phyloP scores from a whole-genome alignment of 2,113 vertebrate genomes.

The Pseudopodoces humilis region DNA sequence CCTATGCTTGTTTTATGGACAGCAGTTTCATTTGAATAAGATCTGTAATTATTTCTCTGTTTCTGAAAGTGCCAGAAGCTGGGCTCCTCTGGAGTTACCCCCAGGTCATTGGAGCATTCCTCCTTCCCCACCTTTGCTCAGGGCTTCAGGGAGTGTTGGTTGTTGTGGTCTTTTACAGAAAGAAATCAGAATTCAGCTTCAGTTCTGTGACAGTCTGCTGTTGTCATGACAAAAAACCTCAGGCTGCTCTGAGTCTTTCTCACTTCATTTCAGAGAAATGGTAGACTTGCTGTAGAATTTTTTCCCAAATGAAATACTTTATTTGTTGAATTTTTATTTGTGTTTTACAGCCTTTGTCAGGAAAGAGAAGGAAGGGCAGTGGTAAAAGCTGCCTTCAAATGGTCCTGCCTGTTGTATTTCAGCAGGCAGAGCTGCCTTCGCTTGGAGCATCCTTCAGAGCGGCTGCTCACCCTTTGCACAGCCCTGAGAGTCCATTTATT shows the following conservation, averaged over 20 bases:
- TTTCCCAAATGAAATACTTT: background rate
- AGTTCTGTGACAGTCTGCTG: background rate
- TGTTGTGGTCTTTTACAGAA: background rate
- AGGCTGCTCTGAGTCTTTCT: background rate
- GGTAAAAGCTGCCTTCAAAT: background rate
- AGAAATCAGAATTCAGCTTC: background rate
- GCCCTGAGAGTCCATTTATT: constrained; percentile 54
- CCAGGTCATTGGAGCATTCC: background rate
- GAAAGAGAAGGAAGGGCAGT: background rate
- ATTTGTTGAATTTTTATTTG: background rate
- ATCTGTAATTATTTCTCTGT: background rate
- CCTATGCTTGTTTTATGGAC: background rate
- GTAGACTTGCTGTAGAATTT: background rate
- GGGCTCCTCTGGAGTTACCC: background rate
- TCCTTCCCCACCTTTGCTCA: background rate
- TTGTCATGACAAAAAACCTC: background rate
- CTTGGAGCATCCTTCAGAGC: constrained; percentile 6
- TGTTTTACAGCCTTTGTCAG: background rate
- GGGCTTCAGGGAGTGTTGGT: background rate
- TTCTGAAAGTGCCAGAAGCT: background rate
- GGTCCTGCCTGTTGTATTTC: background rate
- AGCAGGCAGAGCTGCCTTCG: background rate
- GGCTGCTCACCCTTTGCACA: background rate
- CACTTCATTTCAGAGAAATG: background rate
- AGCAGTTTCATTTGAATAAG: background rate